Conservation (phyloP, 2,113 vertebrate genomes). For the Saccopteryx leptura region DNA sequence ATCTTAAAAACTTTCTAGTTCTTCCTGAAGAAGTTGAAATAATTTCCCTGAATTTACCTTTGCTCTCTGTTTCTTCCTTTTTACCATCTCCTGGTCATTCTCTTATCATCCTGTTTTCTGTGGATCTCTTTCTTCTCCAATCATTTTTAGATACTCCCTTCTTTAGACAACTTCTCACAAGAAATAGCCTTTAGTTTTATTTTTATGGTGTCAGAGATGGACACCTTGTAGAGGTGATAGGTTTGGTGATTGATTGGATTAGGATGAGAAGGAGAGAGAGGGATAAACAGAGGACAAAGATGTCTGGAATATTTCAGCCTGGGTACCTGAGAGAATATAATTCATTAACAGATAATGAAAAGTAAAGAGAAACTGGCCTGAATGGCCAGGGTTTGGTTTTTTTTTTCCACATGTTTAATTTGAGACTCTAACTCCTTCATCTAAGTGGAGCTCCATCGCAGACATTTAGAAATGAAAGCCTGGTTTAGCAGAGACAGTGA, state of each 20-base stretch:
- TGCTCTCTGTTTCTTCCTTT: neutral
- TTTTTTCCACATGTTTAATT: neutral
- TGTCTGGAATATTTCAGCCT: neutral
- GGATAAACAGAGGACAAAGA: neutral
- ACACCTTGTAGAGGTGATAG: neutral
- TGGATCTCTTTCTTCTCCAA: neutral
- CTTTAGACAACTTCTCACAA: neutral
- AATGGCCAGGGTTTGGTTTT: neutral
- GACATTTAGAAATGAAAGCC: neutral
- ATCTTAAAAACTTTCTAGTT: neutral
- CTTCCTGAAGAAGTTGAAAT: neutral
- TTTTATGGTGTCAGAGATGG: neutral
- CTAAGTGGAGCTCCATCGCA: neutral
- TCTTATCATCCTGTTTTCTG: neutral
- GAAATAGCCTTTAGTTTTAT: neutral
- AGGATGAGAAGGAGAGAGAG: neutral
- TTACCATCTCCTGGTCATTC: neutral
- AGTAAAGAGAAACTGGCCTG: neutral
- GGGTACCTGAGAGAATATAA: neutral
- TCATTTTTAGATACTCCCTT: neutral
- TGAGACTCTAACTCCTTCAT: neutral
- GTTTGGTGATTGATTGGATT: neutral
- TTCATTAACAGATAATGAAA: slow-evolving; percentile 22
- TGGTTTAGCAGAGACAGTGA: neutral
- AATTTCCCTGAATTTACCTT: neutral